Base-by-base conservation (phyloP, 2,888 invertebrate species). In the Drosophila bunnanda region DNA sequence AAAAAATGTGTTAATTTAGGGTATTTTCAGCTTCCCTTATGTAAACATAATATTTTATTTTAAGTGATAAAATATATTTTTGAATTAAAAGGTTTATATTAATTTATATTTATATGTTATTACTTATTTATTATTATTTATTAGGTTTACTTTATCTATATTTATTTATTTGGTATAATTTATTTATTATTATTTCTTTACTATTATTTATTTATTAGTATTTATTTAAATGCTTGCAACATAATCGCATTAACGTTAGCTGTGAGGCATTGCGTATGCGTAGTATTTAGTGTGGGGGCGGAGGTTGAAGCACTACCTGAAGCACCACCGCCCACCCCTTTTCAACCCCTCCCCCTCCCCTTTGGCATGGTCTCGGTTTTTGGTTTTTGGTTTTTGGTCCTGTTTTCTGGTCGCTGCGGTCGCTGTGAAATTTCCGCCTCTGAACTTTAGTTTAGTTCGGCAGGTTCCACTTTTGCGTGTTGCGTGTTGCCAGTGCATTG, bases 381-480 rank as follows among this genome's bases (percentile, higher is more conserved):
- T 66, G 61, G 65, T 64, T 59, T 25, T 66, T 66, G 67, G 58
- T 55, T 69, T 73, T 54, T 44, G 59, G 69, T 61, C 53, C 62
- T 71, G 60, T 57, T 65, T 60, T 74, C 58, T 65, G 76, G 81
- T 87, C 82, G 79, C 70, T 82, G 88, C 77, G 87, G 88, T 87
- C 84, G 77, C 82, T 68, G 72, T 65, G 22, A 82, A 84, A 70
- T 87, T 87, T 74, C 81, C 72, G 67, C 86, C 66, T 46, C 61
- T 77, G 80, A 80, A 79, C 80, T 85, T 80, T 65, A 64, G 48
- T 50, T 64, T 34, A 61, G 60, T 43, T 54, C 41, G 60, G 44
- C 46, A 32, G 58, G 65, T 65, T 39, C 39, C 54, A 25, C 46
- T 72, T 70, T 73, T 44, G 55, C 74, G 65, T 73, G 65, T 73